Percentiles rank a stretch among this genome's conserved stretches.
Evolutionary conservation across 2,113 vertebrate species (phyloP).

Genomic region (Perccottus glenii): DNA sequence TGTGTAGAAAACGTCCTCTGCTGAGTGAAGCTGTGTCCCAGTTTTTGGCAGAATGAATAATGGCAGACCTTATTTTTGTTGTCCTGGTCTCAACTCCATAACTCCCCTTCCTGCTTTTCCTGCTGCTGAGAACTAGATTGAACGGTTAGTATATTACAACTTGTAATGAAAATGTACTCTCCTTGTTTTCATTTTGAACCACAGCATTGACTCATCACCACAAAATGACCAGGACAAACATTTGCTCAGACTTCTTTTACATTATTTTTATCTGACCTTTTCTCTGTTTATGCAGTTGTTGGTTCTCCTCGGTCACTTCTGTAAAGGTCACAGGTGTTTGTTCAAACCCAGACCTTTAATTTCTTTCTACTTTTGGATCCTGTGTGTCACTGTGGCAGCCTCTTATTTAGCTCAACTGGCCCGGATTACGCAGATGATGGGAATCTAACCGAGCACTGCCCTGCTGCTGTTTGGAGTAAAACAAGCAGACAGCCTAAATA

Average conservation of each 20-base stretch:
- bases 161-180: not conserved
- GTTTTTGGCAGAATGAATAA: too few relatives aligned
- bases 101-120: too few relatives aligned
- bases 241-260: slow-evolving; percentile 17
- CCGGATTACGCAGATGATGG: slow-evolving; percentile 53
- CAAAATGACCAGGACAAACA: too few relatives aligned
- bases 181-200: slow-evolving; percentile 23
- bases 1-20: too few relatives aligned
- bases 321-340: slow-evolving; percentile 21
- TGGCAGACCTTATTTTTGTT: too few relatives aligned
- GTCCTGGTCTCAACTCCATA: too few relatives aligned
- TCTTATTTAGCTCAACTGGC: slow-evolving; percentile 15
- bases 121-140: too few relatives aligned
- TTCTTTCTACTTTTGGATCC: slow-evolving; percentile 52
- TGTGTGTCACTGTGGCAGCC: slow-evolving; percentile 21
- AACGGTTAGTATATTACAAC: too few relatives aligned
- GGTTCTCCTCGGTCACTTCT: not conserved
- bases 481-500: slow-evolving; percentile 28
- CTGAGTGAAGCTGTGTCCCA: too few relatives aligned
- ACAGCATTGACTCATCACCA: too few relatives aligned
- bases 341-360: slow-evolving; percentile 35
- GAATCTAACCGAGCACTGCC: slow-evolving; percentile 36
- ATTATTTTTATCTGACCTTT: slow-evolving; percentile 7
- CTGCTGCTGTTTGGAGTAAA: slow-evolving; percentile 39
- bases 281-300: slow-evolving; percentile 10